Percentiles rank a stretch among this genome's conserved stretches.
Conservation (phyloP, 2,888 invertebrate genomes). For the Flabesymbios commensalis region DNA sequence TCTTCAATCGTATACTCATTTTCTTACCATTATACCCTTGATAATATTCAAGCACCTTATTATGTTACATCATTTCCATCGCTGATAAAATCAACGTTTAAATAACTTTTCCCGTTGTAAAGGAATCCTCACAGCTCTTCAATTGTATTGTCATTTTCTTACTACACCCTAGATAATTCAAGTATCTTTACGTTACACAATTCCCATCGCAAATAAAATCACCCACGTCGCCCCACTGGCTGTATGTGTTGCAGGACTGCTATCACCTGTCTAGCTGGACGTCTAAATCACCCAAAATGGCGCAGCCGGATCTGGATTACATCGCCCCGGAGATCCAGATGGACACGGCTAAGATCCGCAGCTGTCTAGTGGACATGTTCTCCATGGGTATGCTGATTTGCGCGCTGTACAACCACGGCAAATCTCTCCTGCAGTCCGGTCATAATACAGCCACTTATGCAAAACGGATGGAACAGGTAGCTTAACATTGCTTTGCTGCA, state of each 20-base stretch:
- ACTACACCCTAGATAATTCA: too few relatives aligned
- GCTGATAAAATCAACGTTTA: too few relatives aligned
- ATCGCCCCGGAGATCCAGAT: conserved; percentile 92
- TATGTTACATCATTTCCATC: too few relatives aligned
- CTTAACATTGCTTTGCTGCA: not conserved
- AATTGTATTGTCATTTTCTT: too few relatives aligned
- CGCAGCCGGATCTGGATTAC: conserved; percentile 93
- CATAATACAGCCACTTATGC: conserved; percentile 85
- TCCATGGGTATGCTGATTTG: conserved; percentile 93
- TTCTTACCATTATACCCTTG: too few relatives aligned
- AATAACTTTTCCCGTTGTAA: too few relatives aligned
- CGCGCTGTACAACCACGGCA: conserved; percentile 88
- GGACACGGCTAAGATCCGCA: conserved; percentile 63
- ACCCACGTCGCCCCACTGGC: too few relatives aligned
- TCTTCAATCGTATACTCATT: too few relatives aligned
- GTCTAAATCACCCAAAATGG: conserved; percentile 84
- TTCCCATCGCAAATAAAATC: too few relatives aligned
- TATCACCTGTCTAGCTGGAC: conserved; percentile 87
- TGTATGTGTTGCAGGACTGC: conserved; percentile 76
- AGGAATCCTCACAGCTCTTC: too few relatives aligned
- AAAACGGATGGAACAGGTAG: conserved; percentile 89
- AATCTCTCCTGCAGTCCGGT: conserved; percentile 86
- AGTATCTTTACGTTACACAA: too few relatives aligned
- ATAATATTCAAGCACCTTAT: too few relatives aligned
- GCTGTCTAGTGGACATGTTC: conserved; percentile 92